Percentiles rank a stretch among this genome's conserved stretches.
These are phyloP conservation scores for Neoniphon sammara DNA, from an alignment of 2,797 vertebrate genomes.

Conservation along the genomic window DNA sequence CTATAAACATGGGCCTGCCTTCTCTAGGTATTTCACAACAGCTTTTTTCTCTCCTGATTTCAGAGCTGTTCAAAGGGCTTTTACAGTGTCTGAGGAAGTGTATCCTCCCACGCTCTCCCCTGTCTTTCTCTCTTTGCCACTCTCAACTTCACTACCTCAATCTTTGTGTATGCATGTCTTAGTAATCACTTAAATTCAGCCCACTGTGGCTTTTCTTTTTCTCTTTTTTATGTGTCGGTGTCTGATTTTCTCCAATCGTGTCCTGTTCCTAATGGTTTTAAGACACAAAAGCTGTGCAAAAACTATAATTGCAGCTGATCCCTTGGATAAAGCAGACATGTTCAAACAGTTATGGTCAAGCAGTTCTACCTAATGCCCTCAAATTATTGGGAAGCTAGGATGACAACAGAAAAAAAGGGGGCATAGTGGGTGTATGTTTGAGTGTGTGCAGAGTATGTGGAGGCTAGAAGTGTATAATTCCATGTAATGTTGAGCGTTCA, in stretches of 20 bases:
- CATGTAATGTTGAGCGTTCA: conserved; percentile 58
- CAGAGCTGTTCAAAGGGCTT: conserved; percentile 75
- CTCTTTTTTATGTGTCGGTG: conserved; percentile 14
- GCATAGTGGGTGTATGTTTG: conserved; percentile 56
- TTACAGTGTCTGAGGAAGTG: conserved; percentile 82
- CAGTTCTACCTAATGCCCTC: conserved; percentile 32
- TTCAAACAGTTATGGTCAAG: conserved; percentile 53
- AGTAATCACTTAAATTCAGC: conserved; percentile 48
- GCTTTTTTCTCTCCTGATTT: conserved; percentile 61
- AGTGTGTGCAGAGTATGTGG: conserved; percentile 38
- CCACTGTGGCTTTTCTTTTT: conserved; percentile 7
- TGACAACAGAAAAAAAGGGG: conserved; percentile 41
- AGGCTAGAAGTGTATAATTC: conserved; percentile 58
- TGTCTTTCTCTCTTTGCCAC: conserved; percentile 67
- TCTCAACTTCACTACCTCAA: conserved; percentile 56
- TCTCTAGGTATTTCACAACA: conserved; percentile 80
- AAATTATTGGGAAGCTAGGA: conserved; percentile 34
- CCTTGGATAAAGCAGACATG: conserved; percentile 39
- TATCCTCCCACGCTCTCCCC: conserved; percentile 78
- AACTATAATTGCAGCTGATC: conserved; percentile 48
- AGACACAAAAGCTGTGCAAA: conserved; percentile 20
- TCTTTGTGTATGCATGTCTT: conserved; percentile 55
- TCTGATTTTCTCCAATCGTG: conserved; percentile 30
- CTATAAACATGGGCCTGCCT: conserved; percentile 66
- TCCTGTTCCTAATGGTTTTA: conserved; percentile 44